Base-by-base conservation (phyloP, 35 echinoderm and acorn worm genomes). In the Ophiothrix spiculata region DNA sequence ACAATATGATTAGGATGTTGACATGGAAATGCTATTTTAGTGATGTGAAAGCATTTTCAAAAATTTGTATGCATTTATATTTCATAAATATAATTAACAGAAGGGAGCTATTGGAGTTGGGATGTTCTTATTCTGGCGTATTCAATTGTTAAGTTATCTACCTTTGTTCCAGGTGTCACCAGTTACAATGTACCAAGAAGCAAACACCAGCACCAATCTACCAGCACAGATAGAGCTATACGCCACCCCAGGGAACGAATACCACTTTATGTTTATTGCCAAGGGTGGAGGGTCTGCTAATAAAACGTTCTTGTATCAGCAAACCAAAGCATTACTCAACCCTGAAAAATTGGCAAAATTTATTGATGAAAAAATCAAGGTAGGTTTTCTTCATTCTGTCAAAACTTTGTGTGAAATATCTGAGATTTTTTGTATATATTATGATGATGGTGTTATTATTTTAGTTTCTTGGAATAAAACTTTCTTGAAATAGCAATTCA, bases 361-460 rank as follows among this genome's bases (percentile, higher is more conserved):
- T 84, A 49, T 99, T 0, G 86, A 99, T 87, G 96, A 99, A 39
- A 99, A 99, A 79, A 99, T 99, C 49, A 99, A 99, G 86, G 96
- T 99, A 86, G 69, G 40, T 46, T 0, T 12, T 39, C 6, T 49
- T 49, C 4, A 35, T 19, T 78, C 76, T 36, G 1, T 35, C 76
- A 36, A 17, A 78, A 2, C 4, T 75, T n/a, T 15, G 74, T 31
- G 74, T 12, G 25, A 28, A 76, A 8, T 12, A 6, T 8, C 8
- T 28, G 8, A 8, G n/a, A 11, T 49, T 49, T 49, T 10, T 49
- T 49, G 19, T 49, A 10, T 49, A 49, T 19, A 10, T 10, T 19
- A 10, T 49, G 42, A 49, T 10, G 6, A 10, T 49, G 42, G 42
- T 6, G 19, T 19, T 49, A 49, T 49, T 49, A 10, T 49, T 6